Percentiles rank a stretch among this genome's conserved stretches.
Conservation (phyloP, 2,113 vertebrate species). For the Gracilinanus agilis region DNA sequence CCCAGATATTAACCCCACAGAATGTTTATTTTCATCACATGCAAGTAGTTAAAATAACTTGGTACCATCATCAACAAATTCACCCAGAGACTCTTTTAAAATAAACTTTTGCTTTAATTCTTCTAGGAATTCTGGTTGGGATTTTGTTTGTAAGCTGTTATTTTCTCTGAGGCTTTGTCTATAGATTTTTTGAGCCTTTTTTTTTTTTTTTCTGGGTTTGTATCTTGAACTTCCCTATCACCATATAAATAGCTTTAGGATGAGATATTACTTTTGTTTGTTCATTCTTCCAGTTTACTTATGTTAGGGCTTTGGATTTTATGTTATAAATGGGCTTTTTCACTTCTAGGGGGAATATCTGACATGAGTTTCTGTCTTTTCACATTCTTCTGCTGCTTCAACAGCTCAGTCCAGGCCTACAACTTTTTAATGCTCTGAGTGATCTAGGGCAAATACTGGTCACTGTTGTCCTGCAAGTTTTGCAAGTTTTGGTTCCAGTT, state of each 20-base stretch:
- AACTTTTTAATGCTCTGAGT: background rate
- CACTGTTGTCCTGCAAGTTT: background rate
- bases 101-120: background rate
- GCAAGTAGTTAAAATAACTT: background rate
- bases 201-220: background rate
- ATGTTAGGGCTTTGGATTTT: background rate
- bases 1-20: no score
- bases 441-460: background rate
- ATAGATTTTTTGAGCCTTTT: background rate
- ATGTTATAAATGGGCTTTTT: background rate
- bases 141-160: background rate
- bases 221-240: background rate
- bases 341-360: background rate
- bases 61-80: background rate
- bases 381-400: background rate
- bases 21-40: background rate
- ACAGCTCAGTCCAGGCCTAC: background rate
- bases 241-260: background rate
- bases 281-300: background rate
- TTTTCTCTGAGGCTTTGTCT: background rate
- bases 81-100: background rate
- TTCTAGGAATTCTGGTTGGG: background rate
- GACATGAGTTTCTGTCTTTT: background rate
- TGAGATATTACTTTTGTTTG: background rate
- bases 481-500: background rate